Percentiles rank a stretch among this genome's conserved stretches.
phyloP scores from a whole-genome alignment of 1,140 invertebrate species.

The Conus ventricosus region DNA sequence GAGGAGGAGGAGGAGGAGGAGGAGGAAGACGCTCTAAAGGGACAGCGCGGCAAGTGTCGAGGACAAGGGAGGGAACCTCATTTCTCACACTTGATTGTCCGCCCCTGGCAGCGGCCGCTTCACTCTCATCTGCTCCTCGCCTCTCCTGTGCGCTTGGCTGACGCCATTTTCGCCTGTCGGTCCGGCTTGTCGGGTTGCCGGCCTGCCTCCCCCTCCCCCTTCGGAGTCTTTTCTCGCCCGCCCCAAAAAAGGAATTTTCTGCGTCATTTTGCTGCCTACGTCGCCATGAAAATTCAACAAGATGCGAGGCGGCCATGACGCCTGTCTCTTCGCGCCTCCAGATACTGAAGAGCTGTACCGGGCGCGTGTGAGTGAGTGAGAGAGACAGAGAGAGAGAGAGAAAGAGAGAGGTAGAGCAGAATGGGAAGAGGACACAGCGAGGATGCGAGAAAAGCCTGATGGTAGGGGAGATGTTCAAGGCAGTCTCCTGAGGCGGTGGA shows the following conservation, averaged over 20 bases:
- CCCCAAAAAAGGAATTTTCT: conserved; percentile 34
- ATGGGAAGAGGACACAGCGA: neutral
- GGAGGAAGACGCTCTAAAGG: neutral
- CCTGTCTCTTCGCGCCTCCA: conserved; percentile 38
- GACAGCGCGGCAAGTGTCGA: conserved; percentile 3
- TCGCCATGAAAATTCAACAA: conserved; percentile 37
- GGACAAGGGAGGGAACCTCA: neutral
- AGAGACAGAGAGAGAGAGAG: neutral
- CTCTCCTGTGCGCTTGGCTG: conserved; percentile 23
- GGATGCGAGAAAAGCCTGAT: neutral
- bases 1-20: neutral
- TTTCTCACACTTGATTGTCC: conserved; percentile 24
- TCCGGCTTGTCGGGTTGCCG: neutral
- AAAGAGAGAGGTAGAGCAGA: neutral
- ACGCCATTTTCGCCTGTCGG: conserved; percentile 31
- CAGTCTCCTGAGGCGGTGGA: neutral
- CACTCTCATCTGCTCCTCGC: neutral
- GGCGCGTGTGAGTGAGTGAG: neutral
- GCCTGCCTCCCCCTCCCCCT: neutral
- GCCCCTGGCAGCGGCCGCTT: neutral
- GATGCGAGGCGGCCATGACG: conserved; percentile 28
- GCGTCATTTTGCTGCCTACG: conserved; percentile 34
- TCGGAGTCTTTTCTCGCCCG: conserved; percentile 9
- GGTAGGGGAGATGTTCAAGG: neutral
- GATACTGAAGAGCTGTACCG: conserved; percentile 16